Percentiles rank a stretch among this genome's conserved stretches.
phyloP scores from a whole-genome alignment of 2,888 invertebrate genomes.

The Entomobrya multifasciata region DNA sequence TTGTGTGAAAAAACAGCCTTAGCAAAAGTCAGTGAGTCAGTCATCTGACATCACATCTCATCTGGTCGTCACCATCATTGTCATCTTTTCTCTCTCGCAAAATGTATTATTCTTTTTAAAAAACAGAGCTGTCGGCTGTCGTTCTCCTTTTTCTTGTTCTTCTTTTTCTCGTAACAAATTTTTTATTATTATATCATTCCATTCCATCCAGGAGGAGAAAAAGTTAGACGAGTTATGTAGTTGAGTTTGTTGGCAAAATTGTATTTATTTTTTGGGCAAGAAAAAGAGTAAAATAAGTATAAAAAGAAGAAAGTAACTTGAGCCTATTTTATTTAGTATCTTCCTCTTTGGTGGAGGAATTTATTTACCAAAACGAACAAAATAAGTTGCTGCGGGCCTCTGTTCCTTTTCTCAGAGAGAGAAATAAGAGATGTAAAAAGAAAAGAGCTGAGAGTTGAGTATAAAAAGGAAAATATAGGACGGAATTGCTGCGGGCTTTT shows the following conservation, averaged over 20 bases:
- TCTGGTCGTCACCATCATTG: not conserved
- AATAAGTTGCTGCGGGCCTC: slow-evolving; percentile 21
- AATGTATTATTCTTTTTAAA: not conserved
- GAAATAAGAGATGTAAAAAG: not conserved
- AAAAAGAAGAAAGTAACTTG: slow-evolving; percentile 4
- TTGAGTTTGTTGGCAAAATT: slow-evolving; percentile 9
- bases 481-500: slow-evolving; percentile 8
- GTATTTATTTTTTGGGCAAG: not conserved
- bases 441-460: not conserved
- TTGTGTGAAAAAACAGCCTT: too few species aligned
- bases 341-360: not conserved
- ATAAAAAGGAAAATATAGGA: not conserved
- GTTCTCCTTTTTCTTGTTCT: slow-evolving; percentile 37
- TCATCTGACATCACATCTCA: slow-evolving; percentile 16
- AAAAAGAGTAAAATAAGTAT: not conserved
- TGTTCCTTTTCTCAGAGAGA: too few species aligned
- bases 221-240: not conserved
- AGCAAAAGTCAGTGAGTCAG: slow-evolving; percentile 1
- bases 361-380: slow-evolving; percentile 31
- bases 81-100: not conserved
- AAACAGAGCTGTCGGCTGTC: slow-evolving; percentile 23
- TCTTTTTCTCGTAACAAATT: slow-evolving; percentile 6
- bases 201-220: slow-evolving; percentile 12
- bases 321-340: not conserved
- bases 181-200: slow-evolving; percentile 2